Conservation (phyloP, 2,113 vertebrate genomes). For the Glaucomys volans region DNA sequence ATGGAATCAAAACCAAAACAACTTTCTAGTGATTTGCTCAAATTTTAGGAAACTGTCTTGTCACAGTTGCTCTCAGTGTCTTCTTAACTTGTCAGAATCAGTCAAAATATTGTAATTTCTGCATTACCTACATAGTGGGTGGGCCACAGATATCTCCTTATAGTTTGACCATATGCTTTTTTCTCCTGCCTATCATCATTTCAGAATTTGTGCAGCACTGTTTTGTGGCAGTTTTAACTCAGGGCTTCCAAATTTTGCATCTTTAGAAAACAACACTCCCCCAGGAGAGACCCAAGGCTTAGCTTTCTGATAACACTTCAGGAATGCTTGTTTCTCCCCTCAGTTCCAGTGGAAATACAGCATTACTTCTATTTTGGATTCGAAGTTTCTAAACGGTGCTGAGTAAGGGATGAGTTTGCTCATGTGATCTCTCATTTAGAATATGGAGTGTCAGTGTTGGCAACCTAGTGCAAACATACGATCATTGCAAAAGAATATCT, state of each 20-base stretch:
- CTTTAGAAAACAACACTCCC: background rate
- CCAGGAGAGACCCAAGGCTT: background rate
- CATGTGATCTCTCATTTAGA: background rate
- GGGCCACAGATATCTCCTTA: background rate
- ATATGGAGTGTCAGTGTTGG: background rate
- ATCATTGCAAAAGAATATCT: background rate
- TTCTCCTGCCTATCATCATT: background rate
- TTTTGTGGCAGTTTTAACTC: background rate
- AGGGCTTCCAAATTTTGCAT: background rate
- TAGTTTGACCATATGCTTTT: background rate
- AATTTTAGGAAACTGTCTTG: background rate
- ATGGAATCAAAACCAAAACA: conserved; percentile 34
- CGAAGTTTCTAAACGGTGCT: background rate
- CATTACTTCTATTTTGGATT: background rate
- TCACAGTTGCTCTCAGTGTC: background rate
- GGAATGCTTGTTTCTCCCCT: background rate
- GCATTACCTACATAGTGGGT: background rate
- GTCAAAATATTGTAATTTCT: background rate
- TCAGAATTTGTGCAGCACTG: background rate
- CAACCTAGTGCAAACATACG: background rate
- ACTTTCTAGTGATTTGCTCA: background rate
- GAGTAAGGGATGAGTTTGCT: background rate
- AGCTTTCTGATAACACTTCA: background rate
- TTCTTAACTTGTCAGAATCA: conserved; percentile 11
- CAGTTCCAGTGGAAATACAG: background rate